A percentile compares a stretch with the other conserved stretches of the same genome.
These are phyloP conservation scores for Ectropis grisescens DNA, from an alignment of 1,140 invertebrate genomes.

Conservation along the genomic window DNA sequence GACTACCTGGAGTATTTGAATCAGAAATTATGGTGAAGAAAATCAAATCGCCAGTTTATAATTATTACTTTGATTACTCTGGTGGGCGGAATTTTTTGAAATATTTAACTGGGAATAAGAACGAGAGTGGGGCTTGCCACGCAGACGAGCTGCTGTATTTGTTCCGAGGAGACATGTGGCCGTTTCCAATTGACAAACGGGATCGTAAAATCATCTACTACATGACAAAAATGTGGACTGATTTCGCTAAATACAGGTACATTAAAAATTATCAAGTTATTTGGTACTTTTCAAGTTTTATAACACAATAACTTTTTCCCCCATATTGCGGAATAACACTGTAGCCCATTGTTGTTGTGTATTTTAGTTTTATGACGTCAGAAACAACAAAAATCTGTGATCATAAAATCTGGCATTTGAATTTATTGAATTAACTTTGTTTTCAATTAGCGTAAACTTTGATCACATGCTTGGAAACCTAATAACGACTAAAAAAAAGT, in stretches of 20 bases:
- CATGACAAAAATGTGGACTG: slow-evolving; percentile 48
- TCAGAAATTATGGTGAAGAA: slow-evolving; percentile 20
- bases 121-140: slow-evolving; percentile 40
- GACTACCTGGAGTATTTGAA: slow-evolving; percentile 40
- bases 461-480: too few species aligned
- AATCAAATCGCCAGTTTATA: slow-evolving; percentile 30
- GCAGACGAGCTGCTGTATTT: slow-evolving; percentile 56
- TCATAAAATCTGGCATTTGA: too few species aligned
- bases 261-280: slow-evolving; percentile 8
- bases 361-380: too few species aligned
- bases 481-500: too few species aligned
- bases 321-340: neutral
- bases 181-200: slow-evolving; percentile 22
- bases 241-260: slow-evolving; percentile 58
- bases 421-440: neutral
- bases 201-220: slow-evolving; percentile 34
- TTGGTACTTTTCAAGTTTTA: neutral
- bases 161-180: slow-evolving; percentile 32
- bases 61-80: slow-evolving; percentile 46
- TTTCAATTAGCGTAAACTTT: too few species aligned
- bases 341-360: neutral
- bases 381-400: too few species aligned
- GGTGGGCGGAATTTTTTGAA: slow-evolving; percentile 45
- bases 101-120: slow-evolving; percentile 15
- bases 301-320: neutral